Base-by-base conservation (phyloP, 2,888 invertebrate genomes). In the Apomyelois bistriatella region DNA sequence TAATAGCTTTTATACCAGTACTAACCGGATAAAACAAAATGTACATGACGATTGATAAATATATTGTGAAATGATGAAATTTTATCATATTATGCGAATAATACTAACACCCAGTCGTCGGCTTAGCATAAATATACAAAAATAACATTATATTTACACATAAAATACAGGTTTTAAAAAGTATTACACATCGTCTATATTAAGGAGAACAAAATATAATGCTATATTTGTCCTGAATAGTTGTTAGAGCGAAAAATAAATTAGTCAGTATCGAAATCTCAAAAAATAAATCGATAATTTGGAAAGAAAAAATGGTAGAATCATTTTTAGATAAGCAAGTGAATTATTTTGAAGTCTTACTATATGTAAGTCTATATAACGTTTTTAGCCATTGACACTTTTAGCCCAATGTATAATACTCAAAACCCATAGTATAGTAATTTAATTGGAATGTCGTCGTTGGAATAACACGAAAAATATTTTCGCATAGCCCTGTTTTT, bases 81-180 rank as follows among this genome's bases (percentile, higher is more conserved):
- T 59, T 57, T 55, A 22, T 53, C 52, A 54, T 54, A 53, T 5
- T 28, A 5, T 49, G 53, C 54, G 64, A 67, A 68, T 70, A 72
- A 74, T 70, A 74, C 76, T 78, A 79, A 74, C 72, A 77, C 76
- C 76, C 68, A 69, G 63, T 68, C 63, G 62, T 58, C 70, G 65
- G 65, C 71, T 64, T 68, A 71, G 55, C 61, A 79, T 79, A 82
- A 82, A 82, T 82, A 81, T 85, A 85, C 78, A 85, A 76, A 72
- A 68, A 69, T 69, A 70, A 70, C 60, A 51, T 70, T 70, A 80
- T 85, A 85, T 85, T 84, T 85, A 86, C 83, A 81, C 62, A 58
- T 4, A 40, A 38, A 40, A 12, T 16, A 16, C 15, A 10, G 40
- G 40, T 15, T 40, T 40, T 10, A 40, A 16, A 16, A 10, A 40